Evolutionary conservation across 2,888 invertebrate genomes (phyloP), one percentile per base, ranked within the genome.

Genomic region (Drosophila mulleri): DNA sequence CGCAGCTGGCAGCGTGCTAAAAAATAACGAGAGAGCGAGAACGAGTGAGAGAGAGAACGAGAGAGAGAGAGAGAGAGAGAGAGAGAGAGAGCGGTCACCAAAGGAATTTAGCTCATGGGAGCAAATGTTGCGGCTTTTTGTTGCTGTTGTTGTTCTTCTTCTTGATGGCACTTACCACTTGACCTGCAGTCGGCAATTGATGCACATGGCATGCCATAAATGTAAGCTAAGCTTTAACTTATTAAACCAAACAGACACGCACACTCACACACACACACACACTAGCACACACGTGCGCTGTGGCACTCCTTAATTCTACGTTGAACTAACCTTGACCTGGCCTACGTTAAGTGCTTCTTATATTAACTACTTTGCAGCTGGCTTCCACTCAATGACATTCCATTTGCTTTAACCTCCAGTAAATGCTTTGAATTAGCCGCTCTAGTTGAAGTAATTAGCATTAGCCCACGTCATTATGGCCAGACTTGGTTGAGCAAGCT

Each of bases 131-230:
- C 86, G 86, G 83, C 72, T 73, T 80, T 79, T 68, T 29, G 16
- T n/a, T 44, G 18, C 7, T 44, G 16, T 39, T 44, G 42, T 18
- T 37, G 1, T 20, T 45, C 7, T 47, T 16, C 47, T 47, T 20
- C 18, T 57, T 32, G 32, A 9, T 42, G 32, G 14, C 50, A 50
- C 32, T 50, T 50, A 75, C 73, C 82, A 82, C 84, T 84, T 84
- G 84, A 84, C 87, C 84, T 71, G 80, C 75, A 78, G 82, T 76
- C 68, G 67, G 57, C 70, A 79, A 65, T 75, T 75, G 74, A 80
- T 81, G 83, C 81, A 83, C 70, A 69, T 52, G 59, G 63, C 69
- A 44, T 35, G 68, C 68, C 72, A 71, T 52, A 69, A 65, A 63
- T 68, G 77, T 66, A 73, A 65, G 66, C 75, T 63, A 32, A 70